phyloP scores from a whole-genome alignment of 2,797 vertebrate species.

The Otolemur crassicaudatus region DNA sequence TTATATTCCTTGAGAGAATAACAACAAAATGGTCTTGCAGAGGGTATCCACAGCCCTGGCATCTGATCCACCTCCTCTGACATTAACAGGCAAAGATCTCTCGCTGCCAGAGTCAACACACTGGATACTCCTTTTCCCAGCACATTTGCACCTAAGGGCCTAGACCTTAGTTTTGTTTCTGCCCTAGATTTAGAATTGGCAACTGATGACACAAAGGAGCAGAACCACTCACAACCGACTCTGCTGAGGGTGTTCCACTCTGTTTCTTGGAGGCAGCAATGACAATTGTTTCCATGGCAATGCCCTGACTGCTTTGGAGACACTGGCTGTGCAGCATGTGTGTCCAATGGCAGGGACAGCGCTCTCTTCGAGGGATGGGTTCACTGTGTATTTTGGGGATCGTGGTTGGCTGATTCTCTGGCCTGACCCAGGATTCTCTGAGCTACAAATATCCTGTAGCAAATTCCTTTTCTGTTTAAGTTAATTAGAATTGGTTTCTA shows the following conservation, averaged over 20 bases:
- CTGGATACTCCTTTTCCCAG: background rate
- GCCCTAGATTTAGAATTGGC: background rate
- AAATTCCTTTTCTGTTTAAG: background rate
- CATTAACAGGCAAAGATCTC: background rate
- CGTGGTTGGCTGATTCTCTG: background rate
- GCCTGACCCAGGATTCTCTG: background rate
- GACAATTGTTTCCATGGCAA: background rate
- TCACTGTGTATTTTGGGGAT: background rate
- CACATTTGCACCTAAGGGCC: background rate
- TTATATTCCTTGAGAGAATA: background rate
- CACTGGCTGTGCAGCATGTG: background rate
- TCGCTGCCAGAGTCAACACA: background rate
- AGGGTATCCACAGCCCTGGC: background rate
- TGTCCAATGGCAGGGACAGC: background rate
- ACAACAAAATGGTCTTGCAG: background rate
- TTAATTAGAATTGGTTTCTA: background rate
- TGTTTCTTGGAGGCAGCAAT: background rate
- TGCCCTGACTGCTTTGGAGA: background rate
- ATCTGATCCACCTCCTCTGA: background rate
- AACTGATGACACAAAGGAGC: background rate
- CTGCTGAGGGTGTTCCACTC: background rate
- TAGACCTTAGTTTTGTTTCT: background rate
- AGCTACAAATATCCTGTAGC: background rate
- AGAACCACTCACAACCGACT: background rate
- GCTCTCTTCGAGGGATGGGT: background rate